These are phyloP conservation scores for Halcyon chelicuti DNA, from an alignment of 2,797 vertebrate species.

Conservation along the genomic window DNA sequence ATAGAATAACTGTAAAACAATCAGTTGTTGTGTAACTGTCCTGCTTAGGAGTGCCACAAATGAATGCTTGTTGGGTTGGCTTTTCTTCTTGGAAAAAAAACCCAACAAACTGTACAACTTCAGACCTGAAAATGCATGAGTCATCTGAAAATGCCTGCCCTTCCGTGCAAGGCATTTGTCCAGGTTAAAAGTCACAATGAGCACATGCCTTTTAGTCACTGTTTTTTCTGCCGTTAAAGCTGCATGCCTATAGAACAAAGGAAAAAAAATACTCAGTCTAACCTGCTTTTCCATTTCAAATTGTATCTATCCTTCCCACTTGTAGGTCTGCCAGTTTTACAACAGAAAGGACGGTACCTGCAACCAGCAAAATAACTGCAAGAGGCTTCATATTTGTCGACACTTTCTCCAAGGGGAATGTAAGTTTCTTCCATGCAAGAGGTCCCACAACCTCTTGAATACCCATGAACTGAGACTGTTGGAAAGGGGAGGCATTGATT, in stretches of 20 bases:
- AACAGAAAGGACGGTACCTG: constrained; percentile 84
- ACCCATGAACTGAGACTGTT: constrained; percentile 54
- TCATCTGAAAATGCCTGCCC: neutral
- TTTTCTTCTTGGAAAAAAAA: neutral
- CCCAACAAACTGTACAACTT: neutral
- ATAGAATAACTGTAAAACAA: neutral
- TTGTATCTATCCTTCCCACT: neutral
- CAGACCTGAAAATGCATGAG: neutral
- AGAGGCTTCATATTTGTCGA: constrained; percentile 88
- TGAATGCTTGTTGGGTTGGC: neutral
- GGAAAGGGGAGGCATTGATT: constrained; percentile 71
- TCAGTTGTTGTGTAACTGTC: neutral
- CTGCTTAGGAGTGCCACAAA: neutral
- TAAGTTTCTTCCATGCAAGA: constrained; percentile 79
- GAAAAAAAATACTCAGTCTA: neutral
- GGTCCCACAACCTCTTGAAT: constrained; percentile 79
- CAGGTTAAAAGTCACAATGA: neutral
- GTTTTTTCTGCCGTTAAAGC: neutral
- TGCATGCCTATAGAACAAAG: neutral
- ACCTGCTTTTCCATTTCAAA: neutral
- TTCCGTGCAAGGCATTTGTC: neutral
- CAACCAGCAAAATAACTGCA: constrained; percentile 77
- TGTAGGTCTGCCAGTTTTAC: constrained; percentile 87
- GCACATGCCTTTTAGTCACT: neutral
- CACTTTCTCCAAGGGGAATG: constrained; percentile 84